These are phyloP conservation scores for Drosophila rubida DNA, from an alignment of 2,888 invertebrate genomes.

Conservation along the genomic window DNA sequence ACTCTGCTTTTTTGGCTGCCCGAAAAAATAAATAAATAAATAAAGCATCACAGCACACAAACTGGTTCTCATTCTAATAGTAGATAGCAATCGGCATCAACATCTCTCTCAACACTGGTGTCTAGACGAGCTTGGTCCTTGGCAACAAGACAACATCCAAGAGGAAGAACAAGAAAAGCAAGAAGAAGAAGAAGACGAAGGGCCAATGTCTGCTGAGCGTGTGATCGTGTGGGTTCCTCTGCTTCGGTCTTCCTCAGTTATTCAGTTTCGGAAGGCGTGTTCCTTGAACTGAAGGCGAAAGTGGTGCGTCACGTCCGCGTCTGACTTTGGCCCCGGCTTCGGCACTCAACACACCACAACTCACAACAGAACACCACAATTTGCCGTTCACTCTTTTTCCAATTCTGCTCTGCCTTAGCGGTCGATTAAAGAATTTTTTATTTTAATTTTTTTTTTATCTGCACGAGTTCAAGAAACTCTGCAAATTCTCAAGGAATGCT, in stretches of 20 bases:
- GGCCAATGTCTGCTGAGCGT: slow-evolving; percentile 36
- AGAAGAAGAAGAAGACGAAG: slow-evolving; percentile 9
- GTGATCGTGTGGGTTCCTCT: slow-evolving; percentile 36
- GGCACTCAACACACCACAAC: slow-evolving; percentile 2
- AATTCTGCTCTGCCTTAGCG: slow-evolving; percentile 39
- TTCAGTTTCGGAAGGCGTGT: slow-evolving; percentile 49
- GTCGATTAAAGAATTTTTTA: slow-evolving; percentile 36
- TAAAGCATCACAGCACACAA: slow-evolving; percentile 11
- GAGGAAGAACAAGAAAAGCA: neutral
- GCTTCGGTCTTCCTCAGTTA: slow-evolving; percentile 17
- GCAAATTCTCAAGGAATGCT: slow-evolving; percentile 42
- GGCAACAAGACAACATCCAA: slow-evolving; percentile 11
- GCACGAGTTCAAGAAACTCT: slow-evolving; percentile 73
- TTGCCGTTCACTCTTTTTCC: slow-evolving; percentile 53
- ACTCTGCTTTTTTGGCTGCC: slow-evolving; percentile 34
- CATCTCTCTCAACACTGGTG: slow-evolving; percentile 40
- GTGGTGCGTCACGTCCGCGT: slow-evolving; percentile 60
- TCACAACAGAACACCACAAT: slow-evolving; percentile 11
- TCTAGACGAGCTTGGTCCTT: slow-evolving; percentile 72
- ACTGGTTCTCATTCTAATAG: slow-evolving; percentile 73
- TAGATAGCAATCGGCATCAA: slow-evolving; percentile 38
- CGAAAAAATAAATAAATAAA: slow-evolving; percentile 26
- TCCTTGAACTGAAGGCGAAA: slow-evolving; percentile 72
- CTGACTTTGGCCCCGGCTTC: slow-evolving; percentile 54
- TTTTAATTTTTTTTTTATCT: slow-evolving; percentile 17